Base-by-base conservation (phyloP, 2,797 vertebrate genomes). In the Eupleurogrammus muticus region DNA sequence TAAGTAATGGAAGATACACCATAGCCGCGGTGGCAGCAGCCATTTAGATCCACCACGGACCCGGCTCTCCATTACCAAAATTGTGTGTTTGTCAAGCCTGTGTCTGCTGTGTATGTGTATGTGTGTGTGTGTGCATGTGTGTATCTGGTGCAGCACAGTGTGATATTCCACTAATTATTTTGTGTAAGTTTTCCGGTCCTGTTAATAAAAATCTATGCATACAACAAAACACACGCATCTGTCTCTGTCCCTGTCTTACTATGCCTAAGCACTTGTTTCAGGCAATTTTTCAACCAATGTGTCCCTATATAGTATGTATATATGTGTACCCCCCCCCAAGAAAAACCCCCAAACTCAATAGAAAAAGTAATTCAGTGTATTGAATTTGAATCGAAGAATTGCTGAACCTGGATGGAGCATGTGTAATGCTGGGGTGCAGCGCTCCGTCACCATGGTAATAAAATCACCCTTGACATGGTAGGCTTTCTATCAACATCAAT, bases 1-100 rank as follows among this genome's bases (percentile, higher is more conserved):
- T 9, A 54, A 64, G 61, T 9, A 12, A 21, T 38, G 38, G 32
- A 40, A 68, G 48, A 57, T 66, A 53, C 20, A 21, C 34, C 74
- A 53, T 52, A 49, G 54, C 54, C 54, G 40, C 10, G 57, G 55
- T 72, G 65, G 87, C 83, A 87, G 81, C 70, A 70, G 82, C 75
- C 84, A 85, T 88, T 87, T 83, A 80, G 84, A 85, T 89, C 87
- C 81, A 81, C 58, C 20, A 36, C 49, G 47, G 56, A 61, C 48
- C 32, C 28, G 75, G 58, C 66, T 77, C 68, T 78, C 46, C 62
- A 57, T 79, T 73, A 73, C 58, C 48, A 60, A 62, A 64, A 66
- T 62, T 68, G 7, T 40, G 23, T 51, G 3, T 47, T 36, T 76
- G 46, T 32, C n/a, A 2, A 36, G 28, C 32, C 52, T 40, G 17